Base-by-base conservation (phyloP, 23 tunicate genomes). In the Oikopleura dioica region DNA sequence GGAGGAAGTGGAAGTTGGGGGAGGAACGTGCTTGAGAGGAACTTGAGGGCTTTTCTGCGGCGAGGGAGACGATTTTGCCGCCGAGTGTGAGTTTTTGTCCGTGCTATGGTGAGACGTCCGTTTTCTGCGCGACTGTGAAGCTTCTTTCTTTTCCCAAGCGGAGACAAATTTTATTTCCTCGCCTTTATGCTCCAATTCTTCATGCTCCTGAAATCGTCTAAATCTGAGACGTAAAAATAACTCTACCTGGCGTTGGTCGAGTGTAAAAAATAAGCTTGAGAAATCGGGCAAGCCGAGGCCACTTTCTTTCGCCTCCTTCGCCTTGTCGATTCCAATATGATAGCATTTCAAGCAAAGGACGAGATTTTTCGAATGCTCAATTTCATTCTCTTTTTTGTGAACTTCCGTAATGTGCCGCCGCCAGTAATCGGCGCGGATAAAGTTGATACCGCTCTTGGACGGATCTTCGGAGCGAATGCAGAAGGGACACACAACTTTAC, bases 341-440 rank as follows among this genome's bases (percentile, higher is more conserved):
- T 63, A 63, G 26, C 72, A 63, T 2, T 23, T 23, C 26, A 63
- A 31, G 72, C 72, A 63, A 63, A 63, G 16, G 72, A 31, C 30
- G 29, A 63, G 33, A 28, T 63, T 63, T 63, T 31, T 24, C 4
- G 72, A 12, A 31, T 23, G 5, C 16, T 5, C 33, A 28, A 63
- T 63, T 63, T 63, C 72, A 2, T 63, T 31, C 5, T 23, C 30
- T 12, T 23, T 28, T 63, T 63, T 63, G 72, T 63, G 72, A 63
- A 63, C 72, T 63, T 63, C 72, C 5, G 72, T 63, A 24, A 63
- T 31, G 33, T 63, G 72, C 29, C 72, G 72, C 72, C 72, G 30
- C 72, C 72, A 63, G 33, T 63, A 63, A 2, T 63, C 72, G 33
- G 72, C 72, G 29, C 72, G 72, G 29, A 63, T 63, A 63, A 16